A percentile compares a stretch with the other conserved stretches of the same genome.
phyloP scores from a whole-genome alignment of 2,113 vertebrate genomes.

The Coryphaenoides rupestris region DNA sequence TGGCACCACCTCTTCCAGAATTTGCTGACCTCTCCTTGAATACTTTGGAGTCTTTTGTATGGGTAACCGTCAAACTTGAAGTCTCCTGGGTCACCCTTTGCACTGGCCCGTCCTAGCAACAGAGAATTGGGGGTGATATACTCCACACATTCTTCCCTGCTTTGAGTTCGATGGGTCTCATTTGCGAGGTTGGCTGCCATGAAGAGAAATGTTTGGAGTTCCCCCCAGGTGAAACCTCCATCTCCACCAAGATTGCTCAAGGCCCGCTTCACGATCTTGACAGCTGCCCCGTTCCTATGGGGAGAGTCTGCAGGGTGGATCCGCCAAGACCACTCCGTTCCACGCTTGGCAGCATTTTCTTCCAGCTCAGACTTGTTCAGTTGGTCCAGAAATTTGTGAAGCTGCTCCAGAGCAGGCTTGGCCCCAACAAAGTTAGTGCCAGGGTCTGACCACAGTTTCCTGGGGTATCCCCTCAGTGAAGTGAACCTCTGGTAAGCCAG shows the following conservation, averaged over 20 bases:
- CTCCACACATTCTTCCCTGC: slow-evolving; percentile 20
- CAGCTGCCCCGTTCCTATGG: slow-evolving; percentile 17
- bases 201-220: not conserved
- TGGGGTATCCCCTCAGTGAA: not conserved
- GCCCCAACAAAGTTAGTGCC: slow-evolving; percentile 8
- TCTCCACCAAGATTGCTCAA: slow-evolving; percentile 1
- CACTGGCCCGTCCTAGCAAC: not conserved
- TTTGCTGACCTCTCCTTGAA: slow-evolving; percentile 19
- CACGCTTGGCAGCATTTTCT: not conserved
- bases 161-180: slow-evolving; percentile 17
- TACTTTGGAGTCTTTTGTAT: slow-evolving; percentile 18
- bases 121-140: slow-evolving; percentile 25
- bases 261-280: slow-evolving; percentile 3
- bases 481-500: slow-evolving; percentile 27
- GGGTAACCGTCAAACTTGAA: slow-evolving; percentile 20
- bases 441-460: slow-evolving; percentile 1
- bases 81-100: slow-evolving; percentile 11
- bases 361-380: not conserved
- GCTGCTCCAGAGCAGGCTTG: not conserved
- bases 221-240: not conserved
- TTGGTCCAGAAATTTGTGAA: not conserved
- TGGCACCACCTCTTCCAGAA: slow-evolving; percentile 26
- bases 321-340: slow-evolving; percentile 4
- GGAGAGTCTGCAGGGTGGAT: slow-evolving; percentile 4
- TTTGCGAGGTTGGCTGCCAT: slow-evolving; percentile 9